Percentiles rank a stretch among this genome's conserved stretches.
phyloP scores from a whole-genome alignment of 1,140 invertebrate genomes.

The Muscidifurax raptorellus region DNA sequence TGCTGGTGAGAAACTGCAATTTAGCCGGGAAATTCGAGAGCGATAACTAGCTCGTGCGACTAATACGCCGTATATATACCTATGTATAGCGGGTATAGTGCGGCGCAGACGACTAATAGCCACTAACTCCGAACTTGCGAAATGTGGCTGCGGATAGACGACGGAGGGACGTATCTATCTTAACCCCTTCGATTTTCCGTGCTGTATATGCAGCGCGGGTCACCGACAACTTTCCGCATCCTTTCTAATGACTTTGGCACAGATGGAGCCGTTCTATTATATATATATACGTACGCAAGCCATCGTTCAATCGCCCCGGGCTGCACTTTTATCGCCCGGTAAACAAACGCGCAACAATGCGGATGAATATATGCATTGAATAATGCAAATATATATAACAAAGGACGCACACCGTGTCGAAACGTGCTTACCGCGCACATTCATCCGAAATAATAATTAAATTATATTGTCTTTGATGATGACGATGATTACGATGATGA shows the following conservation, averaged over 20 bases:
- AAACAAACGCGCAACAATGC: no score
- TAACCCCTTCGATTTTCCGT: slow-evolving; percentile 4
- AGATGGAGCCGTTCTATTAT: not conserved
- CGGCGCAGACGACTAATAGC: not conserved
- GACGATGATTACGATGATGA: not conserved
- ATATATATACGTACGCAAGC: not conserved
- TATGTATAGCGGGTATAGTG: not conserved
- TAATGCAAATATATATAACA: no score
- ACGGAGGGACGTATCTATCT: slow-evolving; percentile 11
- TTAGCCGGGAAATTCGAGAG: not conserved
- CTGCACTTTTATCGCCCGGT: not conserved
- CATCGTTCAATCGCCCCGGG: not conserved
- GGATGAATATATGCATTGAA: no score
- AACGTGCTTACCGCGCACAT: no score
- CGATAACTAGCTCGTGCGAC: not conserved
- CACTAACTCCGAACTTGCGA: slow-evolving; percentile 15
- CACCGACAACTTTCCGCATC: not conserved
- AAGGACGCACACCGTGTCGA: no score
- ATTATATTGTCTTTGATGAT: not conserved
- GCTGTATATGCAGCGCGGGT: not conserved
- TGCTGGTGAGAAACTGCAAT: not conserved
- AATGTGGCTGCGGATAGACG: not conserved
- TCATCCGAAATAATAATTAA: not conserved
- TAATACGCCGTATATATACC: not conserved
- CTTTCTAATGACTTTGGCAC: slow-evolving; percentile 9